phyloP scores from a whole-genome alignment of 2,888 invertebrate species.

The Steromphala cineraria region DNA sequence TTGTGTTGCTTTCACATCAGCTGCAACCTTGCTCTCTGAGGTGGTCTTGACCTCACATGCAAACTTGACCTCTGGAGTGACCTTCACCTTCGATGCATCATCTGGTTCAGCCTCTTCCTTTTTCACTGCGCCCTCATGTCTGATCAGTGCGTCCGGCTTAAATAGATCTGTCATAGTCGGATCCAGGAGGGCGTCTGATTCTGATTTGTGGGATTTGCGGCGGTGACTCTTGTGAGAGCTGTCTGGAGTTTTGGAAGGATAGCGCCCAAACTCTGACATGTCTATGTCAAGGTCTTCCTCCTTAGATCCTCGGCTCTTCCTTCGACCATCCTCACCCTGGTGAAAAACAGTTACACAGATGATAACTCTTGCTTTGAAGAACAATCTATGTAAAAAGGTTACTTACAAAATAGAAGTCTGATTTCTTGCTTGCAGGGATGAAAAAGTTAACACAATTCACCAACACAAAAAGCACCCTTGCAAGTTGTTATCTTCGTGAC shows the following conservation, averaged over 20 bases:
- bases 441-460: no score
- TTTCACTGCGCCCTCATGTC: slow-evolving; percentile 34
- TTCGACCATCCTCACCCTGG: neutral
- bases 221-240: neutral
- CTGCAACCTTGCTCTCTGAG: neutral
- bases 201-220: slow-evolving; percentile 39
- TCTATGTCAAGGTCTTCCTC: slow-evolving; percentile 8
- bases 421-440: no score
- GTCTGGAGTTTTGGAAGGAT: slow-evolving; percentile 8
- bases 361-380: no score
- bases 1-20: slow-evolving; percentile 14
- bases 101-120: slow-evolving; percentile 23
- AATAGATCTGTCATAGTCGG: slow-evolving; percentile 64
- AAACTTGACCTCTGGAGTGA: slow-evolving; percentile 20
- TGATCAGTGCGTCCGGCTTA: slow-evolving; percentile 58
- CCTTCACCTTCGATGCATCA: neutral
- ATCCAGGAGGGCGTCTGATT: slow-evolving; percentile 53
- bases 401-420: no score
- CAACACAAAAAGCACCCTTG: no score
- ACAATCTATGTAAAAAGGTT: no score
- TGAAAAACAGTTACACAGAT: no score
- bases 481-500: no score
- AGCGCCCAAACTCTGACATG: neutral
- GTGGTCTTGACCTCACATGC: neutral
- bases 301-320: neutral